A percentile compares a stretch with the other conserved stretches of the same genome.
Conservation (phyloP, 2,888 invertebrate species). For the Amphimallon solstitiale region DNA sequence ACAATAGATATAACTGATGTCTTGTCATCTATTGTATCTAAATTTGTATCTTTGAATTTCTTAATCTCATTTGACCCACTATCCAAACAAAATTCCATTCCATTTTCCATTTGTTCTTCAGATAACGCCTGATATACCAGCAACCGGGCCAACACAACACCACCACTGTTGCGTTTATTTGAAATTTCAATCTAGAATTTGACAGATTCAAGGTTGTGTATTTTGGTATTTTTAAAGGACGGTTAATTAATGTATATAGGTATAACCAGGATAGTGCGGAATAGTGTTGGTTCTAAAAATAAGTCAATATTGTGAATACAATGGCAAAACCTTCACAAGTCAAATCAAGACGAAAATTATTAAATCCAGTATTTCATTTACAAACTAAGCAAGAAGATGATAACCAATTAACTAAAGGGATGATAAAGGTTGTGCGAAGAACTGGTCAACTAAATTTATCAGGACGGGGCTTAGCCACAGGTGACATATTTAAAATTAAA, state of each 20-base stretch:
- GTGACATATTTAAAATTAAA: constrained; percentile 63
- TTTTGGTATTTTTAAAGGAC: background rate
- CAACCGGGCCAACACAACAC: constrained; percentile 32
- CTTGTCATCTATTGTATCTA: constrained; percentile 42
- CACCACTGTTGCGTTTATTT: constrained; percentile 20
- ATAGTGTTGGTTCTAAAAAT: constrained; percentile 12
- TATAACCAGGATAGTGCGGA: no score
- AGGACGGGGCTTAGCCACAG: constrained; percentile 76
- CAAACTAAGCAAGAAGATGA: constrained; percentile 79
- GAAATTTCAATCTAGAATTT: constrained; percentile 19
- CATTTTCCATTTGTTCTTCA: constrained; percentile 36
- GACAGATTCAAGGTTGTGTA: constrained; percentile 35
- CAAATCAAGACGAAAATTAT: constrained; percentile 58
- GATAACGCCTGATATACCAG: constrained; percentile 17
- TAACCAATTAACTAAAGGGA: constrained; percentile 72
- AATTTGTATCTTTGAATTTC: constrained; percentile 30
- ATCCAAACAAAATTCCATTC: constrained; percentile 33
- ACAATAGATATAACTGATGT: constrained; percentile 57
- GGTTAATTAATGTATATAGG: constrained; percentile 20
- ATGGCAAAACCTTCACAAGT: constrained; percentile 58
- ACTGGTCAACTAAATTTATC: constrained; percentile 84
- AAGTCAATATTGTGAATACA: constrained; percentile 14
- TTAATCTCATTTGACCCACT: constrained; percentile 26
- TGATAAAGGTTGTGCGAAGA: constrained; percentile 82
- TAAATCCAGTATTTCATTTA: constrained; percentile 74